Evolutionary conservation across 2,797 vertebrate genomes (phyloP).

Genomic region (Ceryle rudis): DNA sequence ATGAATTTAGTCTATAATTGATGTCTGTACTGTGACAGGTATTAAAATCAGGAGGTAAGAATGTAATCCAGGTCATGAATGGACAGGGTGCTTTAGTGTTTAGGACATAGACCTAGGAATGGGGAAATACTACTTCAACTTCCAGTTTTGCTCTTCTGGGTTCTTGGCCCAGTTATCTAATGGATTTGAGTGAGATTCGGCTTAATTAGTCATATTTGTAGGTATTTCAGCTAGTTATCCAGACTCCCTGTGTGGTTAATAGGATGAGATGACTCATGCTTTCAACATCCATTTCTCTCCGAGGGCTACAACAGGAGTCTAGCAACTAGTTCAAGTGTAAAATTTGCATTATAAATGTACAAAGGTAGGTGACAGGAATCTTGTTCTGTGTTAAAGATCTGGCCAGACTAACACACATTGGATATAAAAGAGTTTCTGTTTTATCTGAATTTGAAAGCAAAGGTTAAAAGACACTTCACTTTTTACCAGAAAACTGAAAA

Average conservation of each 20-base stretch:
- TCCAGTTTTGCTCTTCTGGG: not conserved
- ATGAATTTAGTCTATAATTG: not conserved
- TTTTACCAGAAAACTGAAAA: not conserved
- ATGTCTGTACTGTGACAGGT: not conserved
- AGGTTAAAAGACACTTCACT: not conserved
- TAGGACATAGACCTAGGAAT: not conserved
- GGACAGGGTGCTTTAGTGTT: not conserved
- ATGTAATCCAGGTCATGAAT: not conserved
- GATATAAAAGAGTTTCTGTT: not conserved
- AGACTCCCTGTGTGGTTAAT: not conserved
- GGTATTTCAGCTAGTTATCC: not conserved
- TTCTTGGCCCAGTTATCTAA: not conserved
- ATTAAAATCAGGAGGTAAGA: not conserved
- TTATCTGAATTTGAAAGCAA: not conserved
- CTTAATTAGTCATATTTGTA: not conserved
- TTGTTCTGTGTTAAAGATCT: not conserved
- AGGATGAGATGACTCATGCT: not conserved
- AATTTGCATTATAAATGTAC: slow-evolving; percentile 2
- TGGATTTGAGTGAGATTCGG: not conserved
- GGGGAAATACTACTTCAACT: not conserved
- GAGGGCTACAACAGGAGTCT: not conserved
- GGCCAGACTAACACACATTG: not conserved
- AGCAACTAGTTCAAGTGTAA: not conserved
- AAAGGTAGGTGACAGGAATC: not conserved
- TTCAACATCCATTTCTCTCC: not conserved